Evolutionary conservation across 2,113 vertebrate species (phyloP).

Genomic region (Antigone vipio): DNA sequence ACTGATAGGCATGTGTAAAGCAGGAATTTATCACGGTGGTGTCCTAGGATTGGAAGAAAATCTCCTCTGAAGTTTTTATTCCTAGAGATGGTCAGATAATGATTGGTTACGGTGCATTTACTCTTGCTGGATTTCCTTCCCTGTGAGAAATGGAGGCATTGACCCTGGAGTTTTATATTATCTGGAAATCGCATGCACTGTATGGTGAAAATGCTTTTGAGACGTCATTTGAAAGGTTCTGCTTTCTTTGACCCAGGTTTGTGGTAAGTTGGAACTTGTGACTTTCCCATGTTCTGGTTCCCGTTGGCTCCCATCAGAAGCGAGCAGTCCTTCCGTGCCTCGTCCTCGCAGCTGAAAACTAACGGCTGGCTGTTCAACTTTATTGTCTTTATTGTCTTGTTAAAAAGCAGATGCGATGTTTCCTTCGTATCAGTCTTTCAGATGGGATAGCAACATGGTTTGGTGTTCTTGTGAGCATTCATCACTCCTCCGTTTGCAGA

Average conservation of each 20-base stretch:
- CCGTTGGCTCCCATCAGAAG: background rate
- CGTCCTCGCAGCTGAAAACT: background rate
- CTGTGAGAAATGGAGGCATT: background rate
- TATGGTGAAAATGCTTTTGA: background rate
- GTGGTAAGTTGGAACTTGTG: fast-evolving
- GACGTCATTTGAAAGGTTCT: background rate
- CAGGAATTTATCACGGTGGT: background rate
- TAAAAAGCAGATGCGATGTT: background rate
- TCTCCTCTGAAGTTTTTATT: background rate
- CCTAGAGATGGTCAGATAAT: background rate
- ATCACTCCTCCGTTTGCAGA: conserved; percentile 46
- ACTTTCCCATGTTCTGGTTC: background rate
- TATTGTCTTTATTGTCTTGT: background rate
- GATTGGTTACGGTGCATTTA: background rate
- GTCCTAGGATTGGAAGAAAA: background rate
- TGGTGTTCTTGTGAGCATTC: background rate
- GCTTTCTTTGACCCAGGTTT: background rate
- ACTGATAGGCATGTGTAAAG: background rate
- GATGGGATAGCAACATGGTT: background rate
- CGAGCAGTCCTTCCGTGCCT: background rate
- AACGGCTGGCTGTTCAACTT: background rate
- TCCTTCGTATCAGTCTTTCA: background rate
- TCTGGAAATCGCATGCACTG: fast-evolving
- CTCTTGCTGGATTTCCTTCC: background rate
- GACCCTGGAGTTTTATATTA: background rate